Base-by-base conservation (phyloP, 1,140 invertebrate species). In the Hypothenemus hampei region DNA sequence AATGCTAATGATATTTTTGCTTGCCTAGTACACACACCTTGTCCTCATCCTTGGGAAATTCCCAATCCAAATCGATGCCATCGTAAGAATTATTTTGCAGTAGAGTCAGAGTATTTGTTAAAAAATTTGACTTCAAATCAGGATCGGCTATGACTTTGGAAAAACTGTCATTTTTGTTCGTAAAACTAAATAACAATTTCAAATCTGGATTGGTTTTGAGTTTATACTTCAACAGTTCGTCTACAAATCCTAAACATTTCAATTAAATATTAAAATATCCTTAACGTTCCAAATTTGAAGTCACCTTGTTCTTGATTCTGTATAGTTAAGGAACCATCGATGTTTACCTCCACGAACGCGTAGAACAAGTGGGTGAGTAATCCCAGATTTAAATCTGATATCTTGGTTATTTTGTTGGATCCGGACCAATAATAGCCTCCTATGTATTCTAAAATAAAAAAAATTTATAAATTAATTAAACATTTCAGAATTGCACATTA, bases 341-440 rank as follows among this genome's bases (percentile, higher is more conserved):
- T 39, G 26, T 75, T 69, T 8, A 84, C 72, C 1, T 84, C 84
- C 31, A 81, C 76, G 63, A 89, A 89, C 0, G 81, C 71, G 62
- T 88, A 89, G 19, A 87, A 76, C n/a, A 87, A 56, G 68, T 89
- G 86, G 1, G 86, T 85, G 64, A 86, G 89, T 0, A 87, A 69
- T 13, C 72, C 69, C 0, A 84, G 75, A 66, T 89, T 81, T 7
- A 92, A 80, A 45, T 85, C 58, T 37, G 78, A 74, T 0, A 85
- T 78, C n/a, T 47, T 24, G 3, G 48, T 3, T 1, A n/a, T 21
- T 39, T 20, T 47, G 4, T 19, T 3, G 7, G 51, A 40, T 26
- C 51, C 41, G 11, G 44, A 47, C 22, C 21, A 47, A 19, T 56
- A 56, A 24, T 56, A 56, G 21, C 44, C 53, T 19, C 53, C 53